Evolutionary conservation across 2,888 invertebrate genomes (phyloP).

Genomic region (Brenthis ino): DNA sequence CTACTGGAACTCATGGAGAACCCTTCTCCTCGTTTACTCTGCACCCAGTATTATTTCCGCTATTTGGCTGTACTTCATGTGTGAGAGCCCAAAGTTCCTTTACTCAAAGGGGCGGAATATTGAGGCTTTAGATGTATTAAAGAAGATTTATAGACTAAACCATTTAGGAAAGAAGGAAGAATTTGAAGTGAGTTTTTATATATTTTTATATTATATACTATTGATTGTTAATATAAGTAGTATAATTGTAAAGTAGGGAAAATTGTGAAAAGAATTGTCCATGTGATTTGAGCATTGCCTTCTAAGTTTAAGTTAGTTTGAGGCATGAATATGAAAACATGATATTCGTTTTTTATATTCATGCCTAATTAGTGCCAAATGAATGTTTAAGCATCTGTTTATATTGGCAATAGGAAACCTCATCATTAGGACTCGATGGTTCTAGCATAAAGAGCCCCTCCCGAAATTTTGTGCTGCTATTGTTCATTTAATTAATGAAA

Average conservation of each 20-base stretch:
- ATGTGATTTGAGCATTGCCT: no score
- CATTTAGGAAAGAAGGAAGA: slow-evolving; percentile 47
- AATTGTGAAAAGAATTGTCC: no score
- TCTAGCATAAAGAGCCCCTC: no score
- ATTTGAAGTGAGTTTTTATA: slow-evolving; percentile 50
- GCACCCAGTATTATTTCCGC: slow-evolving; percentile 84
- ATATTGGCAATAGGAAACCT: no score
- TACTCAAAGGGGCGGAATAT: slow-evolving; percentile 81
- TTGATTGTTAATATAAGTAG: background rate
- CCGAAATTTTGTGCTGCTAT: no score
- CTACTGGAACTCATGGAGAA: slow-evolving; percentile 85
- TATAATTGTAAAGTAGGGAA: background rate
- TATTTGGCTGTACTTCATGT: slow-evolving; percentile 77
- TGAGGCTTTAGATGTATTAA: slow-evolving; percentile 75
- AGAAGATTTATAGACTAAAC: slow-evolving; percentile 59
- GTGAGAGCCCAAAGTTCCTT: slow-evolving; percentile 90
- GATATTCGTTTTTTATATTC: no score
- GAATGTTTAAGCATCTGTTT: no score
- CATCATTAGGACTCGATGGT: no score
- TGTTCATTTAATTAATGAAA: background rate
- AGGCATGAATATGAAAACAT: no score
- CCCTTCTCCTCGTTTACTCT: slow-evolving; percentile 83
- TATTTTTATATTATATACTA: background rate
- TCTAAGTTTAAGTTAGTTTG: no score
- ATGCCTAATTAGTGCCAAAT: no score